A percentile compares a stretch with the other conserved stretches of the same genome.
phyloP scores from a whole-genome alignment of 2,888 invertebrate genomes.

The Smittia sp. region DNA sequence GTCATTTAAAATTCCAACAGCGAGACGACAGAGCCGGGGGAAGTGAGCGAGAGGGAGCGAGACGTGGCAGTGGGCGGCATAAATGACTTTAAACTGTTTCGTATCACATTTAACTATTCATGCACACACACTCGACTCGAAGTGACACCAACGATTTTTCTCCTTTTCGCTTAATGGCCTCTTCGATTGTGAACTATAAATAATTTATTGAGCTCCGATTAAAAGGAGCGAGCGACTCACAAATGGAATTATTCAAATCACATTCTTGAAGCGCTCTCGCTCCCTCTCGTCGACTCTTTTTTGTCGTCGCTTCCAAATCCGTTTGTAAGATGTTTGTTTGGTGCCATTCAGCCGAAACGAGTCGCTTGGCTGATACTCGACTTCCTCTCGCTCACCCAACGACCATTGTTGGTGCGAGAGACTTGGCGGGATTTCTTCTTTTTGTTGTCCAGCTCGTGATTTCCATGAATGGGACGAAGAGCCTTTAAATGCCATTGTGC shows the following conservation, averaged over 20 bases:
- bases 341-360: slow-evolving; percentile 24
- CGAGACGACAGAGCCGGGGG: not conserved
- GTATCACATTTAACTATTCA: slow-evolving; percentile 15
- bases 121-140: not conserved
- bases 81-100: slow-evolving; percentile 35
- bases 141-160: slow-evolving; percentile 16
- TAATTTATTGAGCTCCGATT: slow-evolving; percentile 40
- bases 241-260: slow-evolving; percentile 30
- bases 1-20: slow-evolving; percentile 4
- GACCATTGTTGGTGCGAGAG: not conserved
- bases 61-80: slow-evolving; percentile 33
- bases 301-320: slow-evolving; percentile 12
- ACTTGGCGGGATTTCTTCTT: slow-evolving; percentile 17
- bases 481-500: not conserved
- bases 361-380: not conserved
- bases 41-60: not conserved
- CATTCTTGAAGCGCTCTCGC: slow-evolving; percentile 2
- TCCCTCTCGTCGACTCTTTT: not conserved
- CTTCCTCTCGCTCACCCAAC: not conserved
- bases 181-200: slow-evolving; percentile 40
- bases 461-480: slow-evolving; percentile 11
- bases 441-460: not conserved
- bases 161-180: slow-evolving; percentile 37
- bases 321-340: slow-evolving; percentile 2
- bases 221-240: not conserved